Evolutionary conservation across 2,797 vertebrate genomes (phyloP), one percentile per base, ranked within the genome.

Genomic region (Yasuhikotakia modesta): DNA sequence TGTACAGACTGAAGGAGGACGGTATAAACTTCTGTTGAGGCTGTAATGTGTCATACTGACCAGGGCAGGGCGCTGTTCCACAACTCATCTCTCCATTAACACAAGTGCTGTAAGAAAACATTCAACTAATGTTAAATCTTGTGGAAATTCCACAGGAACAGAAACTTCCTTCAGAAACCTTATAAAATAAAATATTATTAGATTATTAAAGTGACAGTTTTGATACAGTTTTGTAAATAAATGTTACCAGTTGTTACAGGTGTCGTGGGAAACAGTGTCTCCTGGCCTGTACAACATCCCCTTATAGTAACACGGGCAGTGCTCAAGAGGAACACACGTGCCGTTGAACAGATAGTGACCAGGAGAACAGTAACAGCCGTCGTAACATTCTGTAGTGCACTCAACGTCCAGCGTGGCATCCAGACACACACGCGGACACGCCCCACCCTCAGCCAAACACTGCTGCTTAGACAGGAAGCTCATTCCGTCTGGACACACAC

Each of bases 161-260:
- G 5, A 6, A 1, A 35, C 35, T 2, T 35, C 8, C 35, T 35
- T 7, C 35, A 35, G 2, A 35, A 35, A 35, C 5, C 5, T 35
- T 35, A 35, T 35, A 35, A 35, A 35, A 4, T 5, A 7, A 2
- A 35, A 2, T 35, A 35, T 35, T 35, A 35, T 35, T 35, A 2
- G 5, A 5, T 35, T 35, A 35, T 35, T 35, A 35, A 35, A 35
- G 8, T 2, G 2, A 35, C 35, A n/a, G n/a, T 7, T 7, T 35
- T 2, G 5, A 35, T 35, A 7, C 35, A 35, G 35, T 35, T 35
- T 35, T 35, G n/a, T n/a, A n/a, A n/a, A n/a, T n/a, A n/a, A n/a
- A n/a, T n/a, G 21, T 57, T 89, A 97, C 96, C 96, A 97, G 91
- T 96, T 96, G 86, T 95, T 95, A 87, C 96, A 98, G 79, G 83